A percentile compares a stretch with the other conserved stretches of the same genome.
Conservation (phyloP, 2,113 vertebrate genomes). For the Speoplatyrhinus poulsoni region DNA sequence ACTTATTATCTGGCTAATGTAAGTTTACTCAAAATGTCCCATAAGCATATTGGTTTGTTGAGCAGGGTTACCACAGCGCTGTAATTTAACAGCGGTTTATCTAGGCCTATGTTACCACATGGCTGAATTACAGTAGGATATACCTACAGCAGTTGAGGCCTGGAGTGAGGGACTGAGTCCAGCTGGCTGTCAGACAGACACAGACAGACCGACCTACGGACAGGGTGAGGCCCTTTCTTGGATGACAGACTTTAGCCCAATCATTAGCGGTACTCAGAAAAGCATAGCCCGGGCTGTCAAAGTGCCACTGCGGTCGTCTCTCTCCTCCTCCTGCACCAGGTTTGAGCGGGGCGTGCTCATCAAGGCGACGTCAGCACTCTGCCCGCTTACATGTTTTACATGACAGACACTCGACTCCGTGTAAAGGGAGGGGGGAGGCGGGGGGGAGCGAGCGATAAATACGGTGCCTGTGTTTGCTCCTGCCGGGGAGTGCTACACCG, state of each 20-base stretch:
- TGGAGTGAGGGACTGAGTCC: conserved; percentile 49
- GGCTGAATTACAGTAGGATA: conserved; percentile 21
- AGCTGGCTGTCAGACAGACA: conserved; percentile 59
- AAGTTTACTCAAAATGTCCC: conserved; percentile 14
- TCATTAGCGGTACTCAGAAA: conserved; percentile 62
- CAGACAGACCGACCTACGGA: conserved; percentile 21
- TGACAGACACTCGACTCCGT: conserved; percentile 19
- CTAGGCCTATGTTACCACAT: conserved; percentile 22
- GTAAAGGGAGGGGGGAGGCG: neutral
- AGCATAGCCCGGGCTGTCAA: conserved; percentile 62
- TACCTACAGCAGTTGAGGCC: conserved; percentile 33
- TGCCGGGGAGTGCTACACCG: conserved; percentile 20
- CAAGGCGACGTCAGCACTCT: conserved; percentile 8
- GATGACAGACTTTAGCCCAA: conserved; percentile 66
- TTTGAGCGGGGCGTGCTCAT: conserved; percentile 34
- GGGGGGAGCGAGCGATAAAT: too few species aligned
- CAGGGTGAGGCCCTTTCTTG: conserved; percentile 53
- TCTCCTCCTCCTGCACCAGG: conserved; percentile 40
- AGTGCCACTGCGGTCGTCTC: conserved; percentile 37
- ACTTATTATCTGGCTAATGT: conserved; percentile 13
- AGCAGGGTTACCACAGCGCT: conserved; percentile 29
- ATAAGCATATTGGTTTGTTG: neutral
- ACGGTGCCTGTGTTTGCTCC: conserved; percentile 11
- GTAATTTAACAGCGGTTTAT: conserved; percentile 49
- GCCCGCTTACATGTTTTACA: conserved; percentile 48